These are phyloP conservation scores for Hippasteria phrygiana DNA, from an alignment of 53 echinoderm and acorn worm species.

Conservation along the genomic window DNA sequence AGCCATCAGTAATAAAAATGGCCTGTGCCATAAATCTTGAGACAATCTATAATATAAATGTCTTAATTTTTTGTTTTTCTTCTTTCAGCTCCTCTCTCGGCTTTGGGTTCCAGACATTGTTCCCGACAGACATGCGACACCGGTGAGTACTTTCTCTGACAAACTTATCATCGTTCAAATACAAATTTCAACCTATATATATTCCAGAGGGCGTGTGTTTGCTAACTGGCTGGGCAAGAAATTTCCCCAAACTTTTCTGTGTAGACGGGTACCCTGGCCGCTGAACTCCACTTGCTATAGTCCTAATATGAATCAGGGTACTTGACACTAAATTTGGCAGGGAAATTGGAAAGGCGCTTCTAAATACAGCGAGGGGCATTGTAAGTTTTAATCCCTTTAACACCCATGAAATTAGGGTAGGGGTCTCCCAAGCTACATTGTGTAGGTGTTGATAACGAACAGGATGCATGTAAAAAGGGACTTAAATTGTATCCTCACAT, in stretches of 20 bases:
- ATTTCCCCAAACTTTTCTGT: not conserved
- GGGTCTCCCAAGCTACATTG: too few species aligned
- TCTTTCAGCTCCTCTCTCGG: constrained; percentile 25
- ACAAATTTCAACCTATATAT: too few species aligned
- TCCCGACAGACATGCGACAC: constrained; percentile 14
- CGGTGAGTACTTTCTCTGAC: constrained; percentile 6
- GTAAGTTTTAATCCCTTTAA: too few species aligned
- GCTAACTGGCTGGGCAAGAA: not conserved
- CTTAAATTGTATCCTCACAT: too few species aligned
- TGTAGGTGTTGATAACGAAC: too few species aligned
- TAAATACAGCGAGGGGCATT: too few species aligned
- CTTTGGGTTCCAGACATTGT: constrained; percentile 22
- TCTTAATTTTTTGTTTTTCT: not conserved
- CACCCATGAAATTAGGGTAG: too few species aligned
- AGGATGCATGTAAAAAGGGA: too few species aligned
- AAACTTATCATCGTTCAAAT: not conserved
- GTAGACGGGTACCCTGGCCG: not conserved
- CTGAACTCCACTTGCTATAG: not conserved
- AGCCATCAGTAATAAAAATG: too few species aligned
- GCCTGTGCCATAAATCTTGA: not conserved
- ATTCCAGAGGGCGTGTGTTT: not conserved
- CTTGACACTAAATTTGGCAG: too few species aligned
- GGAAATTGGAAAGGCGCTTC: too few species aligned
- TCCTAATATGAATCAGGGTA: not conserved
- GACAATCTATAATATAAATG: not conserved